These are phyloP conservation scores for Chionoecetes opilio DNA, from an alignment of 1,140 invertebrate genomes.

Conservation along the genomic window DNA sequence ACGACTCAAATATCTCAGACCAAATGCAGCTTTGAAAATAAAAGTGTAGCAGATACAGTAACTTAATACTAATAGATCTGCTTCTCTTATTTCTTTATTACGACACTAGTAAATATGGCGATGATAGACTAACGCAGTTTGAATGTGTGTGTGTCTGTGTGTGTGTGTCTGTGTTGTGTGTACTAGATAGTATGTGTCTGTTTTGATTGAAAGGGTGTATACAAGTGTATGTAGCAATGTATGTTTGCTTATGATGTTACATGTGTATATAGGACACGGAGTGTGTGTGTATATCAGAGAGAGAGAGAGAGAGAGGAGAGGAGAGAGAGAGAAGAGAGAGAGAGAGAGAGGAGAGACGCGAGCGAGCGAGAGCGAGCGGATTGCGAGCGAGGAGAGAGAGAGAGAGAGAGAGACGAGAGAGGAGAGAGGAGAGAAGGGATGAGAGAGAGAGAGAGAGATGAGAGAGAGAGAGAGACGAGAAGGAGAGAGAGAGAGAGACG, in stretches of 20 bases:
- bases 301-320: constrained; percentile 21
- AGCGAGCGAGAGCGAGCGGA: constrained; percentile 28
- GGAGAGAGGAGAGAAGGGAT: neutral
- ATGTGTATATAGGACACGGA: neutral
- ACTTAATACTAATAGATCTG: no score
- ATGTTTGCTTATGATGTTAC: constrained; percentile 34
- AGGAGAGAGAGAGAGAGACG: constrained; percentile 47
- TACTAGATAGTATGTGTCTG: neutral
- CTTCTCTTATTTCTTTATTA: no score
- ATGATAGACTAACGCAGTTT: neutral
- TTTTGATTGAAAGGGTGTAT: neutral
- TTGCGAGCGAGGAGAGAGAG: neutral
- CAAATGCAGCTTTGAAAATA: no score
- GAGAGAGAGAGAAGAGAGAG: constrained; percentile 55
- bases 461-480: constrained; percentile 42
- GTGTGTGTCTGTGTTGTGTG: constrained; percentile 62
- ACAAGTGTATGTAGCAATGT: neutral
- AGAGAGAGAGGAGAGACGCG: constrained; percentile 1
- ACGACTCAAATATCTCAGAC: no score
- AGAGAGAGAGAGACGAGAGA: constrained; percentile 51
- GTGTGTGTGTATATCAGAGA: neutral
- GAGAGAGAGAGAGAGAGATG: constrained; percentile 37
- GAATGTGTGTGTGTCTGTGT: constrained; percentile 62
- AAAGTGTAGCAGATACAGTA: no score
- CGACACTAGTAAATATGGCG: no score